These are phyloP conservation scores for Coenonympha arcania DNA, from an alignment of 2,888 invertebrate species.

Conservation along the genomic window DNA sequence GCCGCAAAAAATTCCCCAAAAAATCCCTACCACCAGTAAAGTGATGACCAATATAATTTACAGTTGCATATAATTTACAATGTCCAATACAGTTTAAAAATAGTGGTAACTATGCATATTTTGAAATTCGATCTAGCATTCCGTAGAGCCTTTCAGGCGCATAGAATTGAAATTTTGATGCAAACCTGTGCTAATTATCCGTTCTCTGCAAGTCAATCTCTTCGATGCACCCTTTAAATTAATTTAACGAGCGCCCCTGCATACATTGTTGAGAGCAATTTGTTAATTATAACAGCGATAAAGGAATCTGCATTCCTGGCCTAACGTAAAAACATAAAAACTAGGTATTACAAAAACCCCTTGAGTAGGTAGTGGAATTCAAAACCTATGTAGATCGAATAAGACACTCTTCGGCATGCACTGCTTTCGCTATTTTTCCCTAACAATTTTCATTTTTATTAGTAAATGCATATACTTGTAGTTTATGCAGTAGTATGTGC, in stretches of 20 bases:
- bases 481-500: too few relatives aligned
- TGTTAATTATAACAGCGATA: constrained; percentile 7
- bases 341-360: background rate
- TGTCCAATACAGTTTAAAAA: too few relatives aligned
- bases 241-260: constrained; percentile 15
- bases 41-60: too few relatives aligned
- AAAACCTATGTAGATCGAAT: background rate
- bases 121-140: too few relatives aligned
- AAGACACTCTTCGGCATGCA: background rate
- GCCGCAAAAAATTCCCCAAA: too few relatives aligned
- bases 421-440: background rate
- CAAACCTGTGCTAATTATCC: background rate
- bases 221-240: constrained; percentile 15
- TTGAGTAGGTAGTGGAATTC: background rate
- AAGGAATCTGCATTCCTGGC: constrained; percentile 1
- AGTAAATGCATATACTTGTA: too few relatives aligned
- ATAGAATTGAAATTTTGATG: background rate
- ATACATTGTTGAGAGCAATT: constrained; percentile 18
- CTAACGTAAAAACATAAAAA: background rate
- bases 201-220: background rate
- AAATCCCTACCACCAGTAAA: too few relatives aligned
- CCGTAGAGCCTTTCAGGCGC: too few relatives aligned
- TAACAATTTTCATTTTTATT: too few relatives aligned
- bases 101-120: too few relatives aligned
- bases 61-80: too few relatives aligned